Evolutionary conservation across 1,140 invertebrate genomes (phyloP).

Genomic region (Macrostomum lignano): DNA sequence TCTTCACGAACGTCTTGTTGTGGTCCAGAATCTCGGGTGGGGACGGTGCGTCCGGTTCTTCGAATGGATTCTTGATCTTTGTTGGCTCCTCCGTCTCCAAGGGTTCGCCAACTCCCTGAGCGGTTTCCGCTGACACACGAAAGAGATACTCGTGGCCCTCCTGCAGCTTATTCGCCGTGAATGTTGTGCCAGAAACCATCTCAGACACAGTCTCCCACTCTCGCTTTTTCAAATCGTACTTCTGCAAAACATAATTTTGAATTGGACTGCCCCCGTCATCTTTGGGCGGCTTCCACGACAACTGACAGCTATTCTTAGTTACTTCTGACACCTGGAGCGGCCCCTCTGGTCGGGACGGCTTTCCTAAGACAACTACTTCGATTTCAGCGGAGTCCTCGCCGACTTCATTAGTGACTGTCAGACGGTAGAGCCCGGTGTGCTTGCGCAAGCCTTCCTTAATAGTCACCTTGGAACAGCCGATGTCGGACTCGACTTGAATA

Average conservation of each 20-base stretch:
- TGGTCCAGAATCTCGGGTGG: conserved; percentile 61
- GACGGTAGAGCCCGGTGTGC: conserved; percentile 63
- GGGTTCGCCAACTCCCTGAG: conserved; percentile 75
- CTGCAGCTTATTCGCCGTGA: conserved; percentile 46
- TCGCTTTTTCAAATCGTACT: conserved; percentile 10
- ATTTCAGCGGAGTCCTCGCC: conserved; percentile 61
- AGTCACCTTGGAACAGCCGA: conserved; percentile 8
- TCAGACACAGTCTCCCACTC: conserved; percentile 5
- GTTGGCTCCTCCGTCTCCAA: conserved; percentile 39
- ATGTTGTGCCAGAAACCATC: conserved; percentile 3
- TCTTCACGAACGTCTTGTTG: conserved; percentile 64
- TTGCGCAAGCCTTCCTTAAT: conserved; percentile 42
- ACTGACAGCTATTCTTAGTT: conserved; percentile 43
- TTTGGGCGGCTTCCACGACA: conserved; percentile 32
- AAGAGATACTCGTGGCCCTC: conserved; percentile 88
- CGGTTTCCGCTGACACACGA: conserved; percentile 74
- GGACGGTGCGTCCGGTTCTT: conserved; percentile 76
- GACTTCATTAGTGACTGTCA: conserved; percentile 57
- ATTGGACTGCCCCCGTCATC: conserved; percentile 12
- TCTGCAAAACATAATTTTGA: conserved; percentile 6
- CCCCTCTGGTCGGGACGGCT: conserved; percentile 48
- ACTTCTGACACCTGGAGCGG: conserved; percentile 35
- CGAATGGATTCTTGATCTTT: conserved; percentile 27
- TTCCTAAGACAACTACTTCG: conserved; percentile 60
- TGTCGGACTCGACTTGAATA: too few relatives aligned